Evolutionary conservation across 2,797 vertebrate genomes (phyloP).

Genomic region (Silurus aristotelis): DNA sequence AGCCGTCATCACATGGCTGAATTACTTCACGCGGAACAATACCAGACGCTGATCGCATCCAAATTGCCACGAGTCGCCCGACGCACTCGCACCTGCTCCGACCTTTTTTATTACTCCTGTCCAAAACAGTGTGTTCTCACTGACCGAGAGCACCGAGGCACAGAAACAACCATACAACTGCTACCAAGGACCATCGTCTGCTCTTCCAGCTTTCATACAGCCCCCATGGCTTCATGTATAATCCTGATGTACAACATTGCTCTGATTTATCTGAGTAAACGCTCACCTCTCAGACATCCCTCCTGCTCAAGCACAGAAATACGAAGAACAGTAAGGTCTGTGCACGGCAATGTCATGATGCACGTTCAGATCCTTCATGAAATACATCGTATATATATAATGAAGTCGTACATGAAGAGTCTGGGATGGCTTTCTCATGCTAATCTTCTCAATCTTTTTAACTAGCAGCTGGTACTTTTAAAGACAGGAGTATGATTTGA

Average conservation of each 20-base stretch:
- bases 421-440: too few species aligned
- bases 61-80: background rate
- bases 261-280: background rate
- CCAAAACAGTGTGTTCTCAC: background rate
- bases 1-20: background rate
- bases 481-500: background rate
- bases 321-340: background rate
- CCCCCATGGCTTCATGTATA: background rate
- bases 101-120: constrained; percentile 7
- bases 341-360: background rate
- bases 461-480: background rate
- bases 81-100: background rate
- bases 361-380: background rate
- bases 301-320: background rate
- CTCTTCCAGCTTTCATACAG: background rate
- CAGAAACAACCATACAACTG: background rate
- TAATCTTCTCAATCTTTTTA: background rate
- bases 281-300: background rate
- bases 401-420: too few species aligned
- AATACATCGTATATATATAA: too few species aligned
- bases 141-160: background rate
- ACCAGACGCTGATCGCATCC: constrained; percentile 5
- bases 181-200: background rate
- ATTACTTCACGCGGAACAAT: background rate
- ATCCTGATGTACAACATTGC: background rate